Base-by-base conservation (phyloP, 2,797 vertebrate species). In the Pelodytes ibericus region DNA sequence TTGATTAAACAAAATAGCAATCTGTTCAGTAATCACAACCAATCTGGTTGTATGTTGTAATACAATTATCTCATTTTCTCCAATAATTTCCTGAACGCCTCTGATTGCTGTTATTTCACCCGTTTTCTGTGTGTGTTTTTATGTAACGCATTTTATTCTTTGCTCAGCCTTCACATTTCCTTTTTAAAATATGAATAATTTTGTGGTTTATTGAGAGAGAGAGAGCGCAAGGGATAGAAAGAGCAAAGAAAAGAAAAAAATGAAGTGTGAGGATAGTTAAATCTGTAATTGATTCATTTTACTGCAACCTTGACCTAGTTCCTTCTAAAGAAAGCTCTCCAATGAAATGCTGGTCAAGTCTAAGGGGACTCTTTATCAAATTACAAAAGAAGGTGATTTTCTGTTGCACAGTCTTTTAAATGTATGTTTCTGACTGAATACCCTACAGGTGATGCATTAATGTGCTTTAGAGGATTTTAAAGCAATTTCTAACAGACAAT, bases 41-140 rank as follows among this genome's bases (percentile, higher is more conserved):
- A 88, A 85, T 81, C 73, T 82, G 58, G 69, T 81, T 67, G 30
- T 84, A 51, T 80, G 72, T 81, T 76, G 47, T 82, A 84, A 76
- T 81, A 47, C 76, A 85, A 81, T 87, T 86, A 85, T 84, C 77
- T 88, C 80, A 86, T 84, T 90, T 89, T 82, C 86, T 89, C 82
- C 83, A 87, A 74, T 76, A 59, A 58, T 81, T 80, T 86, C 85
- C 72, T 86, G 33, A 87, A 85, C 81, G 76, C 85, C 58, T 22
- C 60, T 81, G 81, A 81, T 84, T 85, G 77, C 71, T 11, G 27
- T 24, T 58, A 75, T 71, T 86, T 71, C 77, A 83, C 41, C 69
- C 8, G 66, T 25, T 29, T 82, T 49, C 80, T 80, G 83, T 59
- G 26, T 49, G 49, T 30, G 56, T 79, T 80, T 83, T 74, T 44